Conservation (phyloP, 2,113 vertebrate genomes). For the Lucifuga dentata region DNA sequence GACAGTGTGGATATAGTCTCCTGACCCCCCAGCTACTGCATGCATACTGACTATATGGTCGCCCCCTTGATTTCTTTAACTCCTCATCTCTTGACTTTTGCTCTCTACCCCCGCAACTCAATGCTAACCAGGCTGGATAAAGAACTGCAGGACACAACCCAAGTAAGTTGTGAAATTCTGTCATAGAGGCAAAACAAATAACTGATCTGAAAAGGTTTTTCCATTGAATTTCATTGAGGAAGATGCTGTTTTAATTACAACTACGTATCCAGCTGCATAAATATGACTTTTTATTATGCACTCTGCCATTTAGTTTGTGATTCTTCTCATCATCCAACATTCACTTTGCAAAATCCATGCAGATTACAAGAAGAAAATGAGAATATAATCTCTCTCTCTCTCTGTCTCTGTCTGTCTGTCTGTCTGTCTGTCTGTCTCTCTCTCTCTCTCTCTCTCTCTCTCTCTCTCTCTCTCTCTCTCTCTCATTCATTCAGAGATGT, state of each 20-base stretch:
- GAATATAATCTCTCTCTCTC: too few relatives aligned
- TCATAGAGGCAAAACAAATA: neutral
- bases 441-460: neutral
- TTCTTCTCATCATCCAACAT: too few relatives aligned
- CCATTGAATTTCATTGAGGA: too few relatives aligned
- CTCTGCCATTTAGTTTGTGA: too few relatives aligned
- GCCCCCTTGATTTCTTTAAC: neutral
- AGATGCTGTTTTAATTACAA: too few relatives aligned
- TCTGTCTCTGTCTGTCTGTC: too few relatives aligned
- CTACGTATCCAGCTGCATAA: too few relatives aligned
- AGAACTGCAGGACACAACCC: constrained; percentile 88
- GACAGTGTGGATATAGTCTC: constrained; percentile 15
- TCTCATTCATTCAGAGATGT: constrained; percentile 33
- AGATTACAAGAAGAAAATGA: too few relatives aligned
- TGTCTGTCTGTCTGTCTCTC: too few relatives aligned
- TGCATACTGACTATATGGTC: constrained; percentile 29
- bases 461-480: neutral
- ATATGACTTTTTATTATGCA: too few relatives aligned
- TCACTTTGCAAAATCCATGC: too few relatives aligned
- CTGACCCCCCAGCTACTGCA: constrained; percentile 53
- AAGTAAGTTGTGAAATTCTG: constrained; percentile 84
- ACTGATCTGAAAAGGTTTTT: too few relatives aligned
- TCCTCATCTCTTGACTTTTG: constrained; percentile 42
- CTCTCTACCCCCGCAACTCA: constrained; percentile 53
- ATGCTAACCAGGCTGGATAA: constrained; percentile 91